Evolutionary conservation across 2,113 vertebrate species (phyloP).

Genomic region (Malurus cyaneus): DNA sequence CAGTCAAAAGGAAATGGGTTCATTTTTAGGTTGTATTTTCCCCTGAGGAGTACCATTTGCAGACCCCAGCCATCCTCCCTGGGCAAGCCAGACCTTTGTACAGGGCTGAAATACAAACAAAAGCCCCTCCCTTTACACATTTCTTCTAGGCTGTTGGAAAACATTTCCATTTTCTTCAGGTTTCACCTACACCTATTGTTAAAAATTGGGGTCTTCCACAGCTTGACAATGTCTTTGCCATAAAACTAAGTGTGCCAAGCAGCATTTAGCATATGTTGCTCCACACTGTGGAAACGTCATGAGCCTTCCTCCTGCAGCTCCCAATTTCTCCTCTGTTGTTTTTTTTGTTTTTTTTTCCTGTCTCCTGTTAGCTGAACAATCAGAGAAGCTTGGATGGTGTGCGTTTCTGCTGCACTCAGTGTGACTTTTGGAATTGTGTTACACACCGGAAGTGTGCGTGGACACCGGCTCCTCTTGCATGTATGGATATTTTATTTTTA

Average conservation of each 20-base stretch:
- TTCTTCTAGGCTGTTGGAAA: neutral
- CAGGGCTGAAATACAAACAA: neutral
- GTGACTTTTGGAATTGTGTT: slow-evolving; percentile 53
- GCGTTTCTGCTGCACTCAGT: neutral
- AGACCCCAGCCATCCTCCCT: neutral
- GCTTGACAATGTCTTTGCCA: neutral
- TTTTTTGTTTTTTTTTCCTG: neutral
- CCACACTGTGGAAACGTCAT: fast-evolving
- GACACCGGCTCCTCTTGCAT: slow-evolving; percentile 33
- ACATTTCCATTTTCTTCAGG: neutral
- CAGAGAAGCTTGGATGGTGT: fast-evolving
- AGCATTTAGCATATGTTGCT: neutral
- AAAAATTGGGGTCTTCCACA: neutral
- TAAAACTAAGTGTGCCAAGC: neutral
- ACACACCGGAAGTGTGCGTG: neutral
- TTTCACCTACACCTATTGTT: neutral
- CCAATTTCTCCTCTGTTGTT: fast-evolving
- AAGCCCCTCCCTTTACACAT: neutral
- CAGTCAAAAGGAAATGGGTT: neutral
- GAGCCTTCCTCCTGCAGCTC: neutral
- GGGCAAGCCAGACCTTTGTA: neutral
- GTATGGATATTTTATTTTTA: slow-evolving; percentile 67
- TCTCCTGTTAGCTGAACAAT: neutral
- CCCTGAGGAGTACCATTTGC: neutral
- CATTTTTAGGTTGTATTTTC: neutral